Conservation (phyloP, 2,113 vertebrate species). For the Caloenas nicobarica region DNA sequence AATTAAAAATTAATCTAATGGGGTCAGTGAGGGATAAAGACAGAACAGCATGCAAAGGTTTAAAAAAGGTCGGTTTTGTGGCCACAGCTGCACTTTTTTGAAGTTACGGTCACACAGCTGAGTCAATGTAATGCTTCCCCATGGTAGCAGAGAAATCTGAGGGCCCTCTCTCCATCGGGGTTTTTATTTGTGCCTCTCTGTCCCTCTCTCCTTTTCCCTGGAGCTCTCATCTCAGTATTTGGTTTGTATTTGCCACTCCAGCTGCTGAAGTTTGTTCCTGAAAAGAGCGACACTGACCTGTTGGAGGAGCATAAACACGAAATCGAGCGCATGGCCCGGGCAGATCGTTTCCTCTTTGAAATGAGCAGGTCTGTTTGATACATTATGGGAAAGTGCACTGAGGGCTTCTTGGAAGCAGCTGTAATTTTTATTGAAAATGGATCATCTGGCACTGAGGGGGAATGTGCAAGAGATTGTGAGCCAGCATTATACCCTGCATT, state of each 20-base stretch:
- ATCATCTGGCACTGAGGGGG: not conserved
- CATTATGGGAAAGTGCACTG: not conserved
- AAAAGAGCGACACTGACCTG: constrained; percentile 95
- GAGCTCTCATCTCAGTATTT: not conserved
- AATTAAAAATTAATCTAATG: constrained; percentile 12
- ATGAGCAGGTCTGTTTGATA: constrained; percentile 92
- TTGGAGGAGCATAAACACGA: constrained; percentile 97
- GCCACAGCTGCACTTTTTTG: constrained; percentile 46
- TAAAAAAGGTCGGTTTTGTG: constrained; percentile 41
- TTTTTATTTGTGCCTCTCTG: not conserved
- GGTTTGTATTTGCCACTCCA: constrained; percentile 57
- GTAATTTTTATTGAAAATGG: constrained; percentile 18
- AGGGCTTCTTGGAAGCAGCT: not conserved
- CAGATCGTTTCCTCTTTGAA: constrained; percentile 96
- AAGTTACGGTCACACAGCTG: not conserved
- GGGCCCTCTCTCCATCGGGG: not conserved
- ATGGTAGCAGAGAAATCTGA: not conserved
- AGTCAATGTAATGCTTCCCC: not conserved
- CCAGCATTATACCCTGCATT: not conserved
- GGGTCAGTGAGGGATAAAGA: constrained; percentile 27
- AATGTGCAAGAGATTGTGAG: not conserved
- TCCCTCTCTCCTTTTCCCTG: not conserved
- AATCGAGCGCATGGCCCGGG: constrained; percentile 95
- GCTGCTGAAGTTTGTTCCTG: constrained; percentile 95
- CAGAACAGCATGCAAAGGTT: constrained; percentile 17